A percentile compares a stretch with the other conserved stretches of the same genome.
Conservation (phyloP, 2,113 vertebrate genomes). For the Conger conger region DNA sequence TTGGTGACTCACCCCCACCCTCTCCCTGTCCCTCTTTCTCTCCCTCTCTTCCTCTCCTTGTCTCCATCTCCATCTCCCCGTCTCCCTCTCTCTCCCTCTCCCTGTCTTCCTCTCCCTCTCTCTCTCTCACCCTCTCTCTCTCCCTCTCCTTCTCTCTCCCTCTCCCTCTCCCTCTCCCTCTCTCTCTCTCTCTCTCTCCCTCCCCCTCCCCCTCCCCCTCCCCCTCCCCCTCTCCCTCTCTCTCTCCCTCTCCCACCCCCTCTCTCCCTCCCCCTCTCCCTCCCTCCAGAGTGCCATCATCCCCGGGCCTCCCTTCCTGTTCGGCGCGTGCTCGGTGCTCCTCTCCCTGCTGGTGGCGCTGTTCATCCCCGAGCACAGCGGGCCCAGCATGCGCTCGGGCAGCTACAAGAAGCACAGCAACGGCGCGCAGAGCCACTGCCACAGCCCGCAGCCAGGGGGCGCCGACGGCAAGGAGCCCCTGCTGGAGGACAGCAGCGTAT, state of each 20-base stretch:
- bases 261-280: background rate
- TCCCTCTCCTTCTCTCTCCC: no score
- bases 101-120: no score
- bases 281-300: slow-evolving; percentile 84
- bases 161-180: no score
- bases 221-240: no score
- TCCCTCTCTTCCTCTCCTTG: no score
- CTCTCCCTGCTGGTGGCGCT: slow-evolving; percentile 87
- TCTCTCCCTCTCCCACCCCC: background rate
- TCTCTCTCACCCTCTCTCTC: no score
- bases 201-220: no score
- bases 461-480: slow-evolving; percentile 86
- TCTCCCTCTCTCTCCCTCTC: no score
- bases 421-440: slow-evolving; percentile 78
- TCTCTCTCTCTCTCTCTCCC: no score
- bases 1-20: no score
- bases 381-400: slow-evolving; percentile 70
- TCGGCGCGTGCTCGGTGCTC: slow-evolving; percentile 87
- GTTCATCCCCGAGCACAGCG: slow-evolving; percentile 88
- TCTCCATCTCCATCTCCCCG: no score
- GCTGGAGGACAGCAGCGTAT: slow-evolving; percentile 88
- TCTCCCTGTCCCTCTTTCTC: no score
- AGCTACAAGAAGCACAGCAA: slow-evolving; percentile 86
- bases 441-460: slow-evolving; percentile 77
- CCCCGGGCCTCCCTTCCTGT: slow-evolving; percentile 89